A percentile compares a stretch with the other conserved stretches of the same genome.
Evolutionary conservation across 2,888 invertebrate genomes (phyloP).

Genomic region (Tetanocera ferruginea): DNA sequence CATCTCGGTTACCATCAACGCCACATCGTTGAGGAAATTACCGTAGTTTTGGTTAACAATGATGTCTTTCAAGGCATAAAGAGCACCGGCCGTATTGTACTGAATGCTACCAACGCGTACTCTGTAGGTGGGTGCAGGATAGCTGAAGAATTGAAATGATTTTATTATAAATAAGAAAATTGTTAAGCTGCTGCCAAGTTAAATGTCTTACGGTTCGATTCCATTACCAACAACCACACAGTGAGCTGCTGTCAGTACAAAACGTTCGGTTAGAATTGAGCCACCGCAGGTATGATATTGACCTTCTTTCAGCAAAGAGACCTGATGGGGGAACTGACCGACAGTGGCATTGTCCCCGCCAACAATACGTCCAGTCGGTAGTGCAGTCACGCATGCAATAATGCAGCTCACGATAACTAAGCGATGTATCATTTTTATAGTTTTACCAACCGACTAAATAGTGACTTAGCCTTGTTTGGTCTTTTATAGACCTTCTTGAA

Average conservation of each 20-base stretch:
- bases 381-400: conserved; percentile 30
- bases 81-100: conserved; percentile 57
- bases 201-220: conserved; percentile 53
- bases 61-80: conserved; percentile 55
- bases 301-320: conserved; percentile 59
- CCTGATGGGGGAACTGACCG: conserved; percentile 67
- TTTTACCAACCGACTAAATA: background rate
- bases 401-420: background rate
- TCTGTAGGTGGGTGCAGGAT: conserved; percentile 53
- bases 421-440: background rate
- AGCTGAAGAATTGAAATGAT: conserved; percentile 48
- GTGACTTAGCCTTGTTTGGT: background rate
- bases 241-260: conserved; percentile 62
- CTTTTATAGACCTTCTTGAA: conserved; percentile 21
- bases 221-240: conserved; percentile 57
- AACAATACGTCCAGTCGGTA: conserved; percentile 47
- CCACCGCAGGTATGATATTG: conserved; percentile 60
- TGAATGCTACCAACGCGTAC: conserved; percentile 67
- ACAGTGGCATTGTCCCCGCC: conserved; percentile 59
- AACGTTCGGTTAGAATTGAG: conserved; percentile 53
- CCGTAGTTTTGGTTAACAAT: conserved; percentile 56
- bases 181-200: background rate
- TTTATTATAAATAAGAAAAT: background rate
- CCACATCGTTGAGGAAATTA: conserved; percentile 57
- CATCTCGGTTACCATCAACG: conserved; percentile 58